Evolutionary conservation across 2,888 invertebrate species (phyloP), one percentile per base, ranked within the genome.

Genomic region (Encarsia formosa): DNA sequence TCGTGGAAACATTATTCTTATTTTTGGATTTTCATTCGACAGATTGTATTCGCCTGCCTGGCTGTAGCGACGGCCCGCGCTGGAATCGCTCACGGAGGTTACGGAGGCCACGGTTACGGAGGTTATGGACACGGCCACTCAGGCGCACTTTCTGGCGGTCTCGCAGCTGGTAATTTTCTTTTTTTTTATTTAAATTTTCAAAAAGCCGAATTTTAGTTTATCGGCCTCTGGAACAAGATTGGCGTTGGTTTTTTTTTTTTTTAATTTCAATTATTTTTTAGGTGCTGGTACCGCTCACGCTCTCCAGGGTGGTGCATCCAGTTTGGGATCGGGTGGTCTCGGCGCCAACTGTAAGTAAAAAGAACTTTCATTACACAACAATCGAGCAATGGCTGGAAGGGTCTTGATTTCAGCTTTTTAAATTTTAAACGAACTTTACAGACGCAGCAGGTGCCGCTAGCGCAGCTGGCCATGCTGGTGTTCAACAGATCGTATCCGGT

Each of bases 31-130:
- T 23, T 40, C 18, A 2, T 40, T 43, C 18, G 41, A 11, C 63
- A 74, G 74, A 69, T 74, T 63, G 74, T 71, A 60, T 70, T 74
- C 70, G 73, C 71, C 64, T 74, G 74, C 63, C 65, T 74, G 65
- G 73, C 74, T 55, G 71, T 74, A 24, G 73, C 73, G 61, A 69
- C 73, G 65, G 73, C 71, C 42, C 71, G 69, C 53, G 73, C 73
- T 60, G 73, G 73, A 59, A 67, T 71, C 61, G 68, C 69, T 46
- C 70, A 71, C 57, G 71, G 71, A 57, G 68, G 67, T 40, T 64
- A 63, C 52, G 63, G 62, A 19, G 64, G 61, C 32, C 58, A 60
- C 49, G 63, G 63, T 26, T 51, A 57, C 45, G 62, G 61, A 40
- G 64, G 63, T 16, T 59, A 61, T 56, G 73, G 73, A 60, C 70